These are phyloP conservation scores for Helobdella robusta DNA, from an alignment of 2,888 invertebrate genomes.

Conservation along the genomic window DNA sequence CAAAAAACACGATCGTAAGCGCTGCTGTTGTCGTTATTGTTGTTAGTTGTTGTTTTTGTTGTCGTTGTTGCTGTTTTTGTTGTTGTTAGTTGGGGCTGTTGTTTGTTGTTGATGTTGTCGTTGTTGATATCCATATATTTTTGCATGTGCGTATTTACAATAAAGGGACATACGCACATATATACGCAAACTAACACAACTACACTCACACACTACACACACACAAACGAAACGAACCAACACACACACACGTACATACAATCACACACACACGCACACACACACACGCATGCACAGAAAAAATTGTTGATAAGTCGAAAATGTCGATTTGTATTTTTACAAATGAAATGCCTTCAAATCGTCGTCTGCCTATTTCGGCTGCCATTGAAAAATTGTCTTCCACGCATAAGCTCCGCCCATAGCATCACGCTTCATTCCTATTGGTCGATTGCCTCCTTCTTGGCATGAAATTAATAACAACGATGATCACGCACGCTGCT, in stretches of 20 bases:
- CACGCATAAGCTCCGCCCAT: constrained; percentile 20
- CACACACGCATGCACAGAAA: not conserved
- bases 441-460: no score
- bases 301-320: not conserved
- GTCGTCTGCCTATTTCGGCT: constrained; percentile 6
- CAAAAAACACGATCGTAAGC: no score
- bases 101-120: no score
- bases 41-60: no score
- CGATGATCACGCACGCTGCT: no score
- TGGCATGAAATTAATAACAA: no score
- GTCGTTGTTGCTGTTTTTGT: no score
- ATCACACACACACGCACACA: not conserved
- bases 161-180: not conserved
- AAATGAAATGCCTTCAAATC: not conserved
- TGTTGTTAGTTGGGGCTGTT: no score
- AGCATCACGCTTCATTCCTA: constrained; percentile 1
- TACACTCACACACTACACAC: constrained; percentile 2
- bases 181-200: constrained; percentile 10
- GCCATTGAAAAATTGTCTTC: constrained; percentile 23
- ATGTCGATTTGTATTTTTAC: not conserved
- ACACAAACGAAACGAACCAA: not conserved
- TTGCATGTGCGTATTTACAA: no score
- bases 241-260: constrained; percentile 7
- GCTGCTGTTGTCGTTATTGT: no score
- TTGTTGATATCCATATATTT: no score